Evolutionary conservation across 2,113 vertebrate genomes (phyloP).

Genomic region (Pterocles orientalis): DNA sequence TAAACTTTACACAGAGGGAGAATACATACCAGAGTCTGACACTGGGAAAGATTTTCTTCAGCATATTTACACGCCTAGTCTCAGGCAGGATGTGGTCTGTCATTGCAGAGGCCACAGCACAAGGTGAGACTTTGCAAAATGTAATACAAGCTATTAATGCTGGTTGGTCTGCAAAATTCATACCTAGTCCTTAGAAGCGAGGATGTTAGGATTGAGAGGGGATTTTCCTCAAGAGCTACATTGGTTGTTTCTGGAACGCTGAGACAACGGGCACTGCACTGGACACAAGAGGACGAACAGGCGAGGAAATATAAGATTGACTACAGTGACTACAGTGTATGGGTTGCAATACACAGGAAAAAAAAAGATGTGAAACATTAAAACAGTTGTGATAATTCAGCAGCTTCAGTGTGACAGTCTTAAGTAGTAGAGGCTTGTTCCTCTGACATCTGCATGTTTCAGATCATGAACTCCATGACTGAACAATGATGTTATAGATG

Average conservation of each 20-base stretch:
- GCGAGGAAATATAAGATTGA: not conserved
- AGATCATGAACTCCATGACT: not conserved
- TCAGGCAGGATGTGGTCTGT: constrained; percentile 70
- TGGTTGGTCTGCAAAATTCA: constrained; percentile 49
- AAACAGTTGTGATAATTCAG: not conserved
- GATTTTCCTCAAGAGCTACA: constrained; percentile 33
- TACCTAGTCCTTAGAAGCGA: not conserved
- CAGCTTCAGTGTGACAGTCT: not conserved
- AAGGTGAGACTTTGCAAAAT: constrained; percentile 67
- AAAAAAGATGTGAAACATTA: not conserved
- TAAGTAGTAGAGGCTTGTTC: not conserved
- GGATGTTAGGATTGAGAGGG: constrained; percentile 3
- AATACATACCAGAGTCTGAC: constrained; percentile 49
- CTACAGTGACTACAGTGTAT: not conserved
- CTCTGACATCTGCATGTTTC: constrained; percentile 3
- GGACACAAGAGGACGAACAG: not conserved
- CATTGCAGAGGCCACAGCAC: constrained; percentile 69
- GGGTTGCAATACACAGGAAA: not conserved
- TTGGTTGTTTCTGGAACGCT: not conserved
- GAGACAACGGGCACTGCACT: not conserved
- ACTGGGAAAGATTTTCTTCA: constrained; percentile 55
- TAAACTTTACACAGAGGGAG: constrained; percentile 53
- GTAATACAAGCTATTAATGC: constrained; percentile 65
- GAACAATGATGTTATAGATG: not conserved
- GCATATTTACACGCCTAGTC: constrained; percentile 49